Percentiles rank a stretch among this genome's conserved stretches.
phyloP scores from a whole-genome alignment of 2,113 vertebrate genomes.

The Capra hircus region DNA sequence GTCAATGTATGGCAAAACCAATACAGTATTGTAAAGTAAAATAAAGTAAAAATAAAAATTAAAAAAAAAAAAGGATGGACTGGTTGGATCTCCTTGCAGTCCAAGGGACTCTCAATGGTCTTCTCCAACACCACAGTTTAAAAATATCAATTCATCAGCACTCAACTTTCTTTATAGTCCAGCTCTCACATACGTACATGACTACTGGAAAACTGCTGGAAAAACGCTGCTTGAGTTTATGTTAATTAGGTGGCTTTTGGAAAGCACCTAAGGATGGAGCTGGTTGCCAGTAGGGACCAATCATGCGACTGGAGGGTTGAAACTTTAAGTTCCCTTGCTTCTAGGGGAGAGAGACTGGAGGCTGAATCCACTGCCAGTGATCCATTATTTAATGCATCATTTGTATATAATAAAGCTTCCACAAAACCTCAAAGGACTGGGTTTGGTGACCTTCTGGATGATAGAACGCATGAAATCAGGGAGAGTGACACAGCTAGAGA shows the following conservation, averaged over 20 bases:
- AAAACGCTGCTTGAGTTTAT: background rate
- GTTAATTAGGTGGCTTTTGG: background rate
- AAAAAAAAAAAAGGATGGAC: background rate
- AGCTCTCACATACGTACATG: background rate
- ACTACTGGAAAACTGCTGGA: background rate
- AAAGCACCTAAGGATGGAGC: background rate
- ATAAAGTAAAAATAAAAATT: too few relatives aligned
- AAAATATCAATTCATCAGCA: background rate
- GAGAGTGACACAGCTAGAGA: background rate
- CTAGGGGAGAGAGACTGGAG: background rate
- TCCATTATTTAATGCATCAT: background rate
- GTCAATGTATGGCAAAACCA: too few relatives aligned
- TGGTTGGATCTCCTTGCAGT: background rate
- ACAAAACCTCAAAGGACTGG: background rate
- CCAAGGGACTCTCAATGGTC: background rate
- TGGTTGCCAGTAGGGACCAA: background rate
- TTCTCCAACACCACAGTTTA: background rate
- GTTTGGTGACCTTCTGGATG: background rate
- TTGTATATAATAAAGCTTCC: background rate
- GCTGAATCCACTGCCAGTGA: background rate
- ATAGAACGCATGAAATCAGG: background rate
- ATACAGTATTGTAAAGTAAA: too few relatives aligned
- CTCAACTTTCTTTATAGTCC: background rate
- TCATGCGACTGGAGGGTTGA: background rate
- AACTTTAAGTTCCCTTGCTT: background rate